Evolutionary conservation across 1,140 invertebrate species (phyloP), one percentile per base, ranked within the genome.

Genomic region (Liolophura sinensis): DNA sequence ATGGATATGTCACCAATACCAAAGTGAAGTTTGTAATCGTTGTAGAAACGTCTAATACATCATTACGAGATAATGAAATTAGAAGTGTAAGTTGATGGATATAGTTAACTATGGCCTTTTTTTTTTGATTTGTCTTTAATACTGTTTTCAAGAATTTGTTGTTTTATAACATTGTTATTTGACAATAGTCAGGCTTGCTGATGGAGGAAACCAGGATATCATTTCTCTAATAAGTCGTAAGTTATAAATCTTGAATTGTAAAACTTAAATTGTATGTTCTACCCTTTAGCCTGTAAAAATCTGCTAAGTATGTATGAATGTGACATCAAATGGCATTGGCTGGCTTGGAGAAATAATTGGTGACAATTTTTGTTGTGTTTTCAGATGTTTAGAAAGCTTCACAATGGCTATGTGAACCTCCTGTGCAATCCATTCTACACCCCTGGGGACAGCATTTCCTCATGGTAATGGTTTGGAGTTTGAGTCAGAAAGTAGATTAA

Each of bases 1-100:
- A 95, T 88, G 96, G 96, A 11, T 98, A 97, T 88, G 93, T 96
- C 20, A 97, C 95, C n/a, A 98, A 97, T 82, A 97, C 95, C 0
- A 93, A 93, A 86, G 92, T 97, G 18, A 98, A 98, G 83, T 92
- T 98, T 83, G 91, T 98, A 20, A 90, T 98, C 69, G 91, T 98
- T 27, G 90, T 97, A n/a, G 94, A 97, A 78, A 92, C 94, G 0
- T 90, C 92, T 24, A 96, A 95, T 79, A 90, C 91, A 59, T 90
- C 91, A 12, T 86, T 97, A 31, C 84, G 95, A 73, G 96, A 98
- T 81, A 97, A 96, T 86, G 96, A 98, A 87, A 94, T 98, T 3
- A 87, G 94, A 85, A 92, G 91, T 74, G 94, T 96, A 88, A 87
- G 86, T 85, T 40, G 22, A 27, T 40, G 31, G 31, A 40, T 9